A percentile compares a stretch with the other conserved stretches of the same genome.
Conservation (phyloP, 1,140 invertebrate species). For the Anthonomus grandis region DNA sequence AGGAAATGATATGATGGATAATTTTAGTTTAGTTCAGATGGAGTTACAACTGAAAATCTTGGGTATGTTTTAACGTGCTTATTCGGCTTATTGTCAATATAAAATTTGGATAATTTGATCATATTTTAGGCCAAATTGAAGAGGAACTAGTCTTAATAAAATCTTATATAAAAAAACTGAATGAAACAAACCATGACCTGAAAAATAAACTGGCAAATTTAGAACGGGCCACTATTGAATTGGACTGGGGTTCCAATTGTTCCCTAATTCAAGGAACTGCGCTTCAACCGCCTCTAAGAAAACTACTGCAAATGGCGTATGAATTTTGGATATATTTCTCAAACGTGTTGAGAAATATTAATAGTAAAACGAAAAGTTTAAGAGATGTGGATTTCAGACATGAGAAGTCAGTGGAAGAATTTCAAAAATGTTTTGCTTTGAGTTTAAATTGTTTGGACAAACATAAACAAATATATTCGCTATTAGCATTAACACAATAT, state of each 20-base stretch:
- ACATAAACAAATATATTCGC: slow-evolving; percentile 16
- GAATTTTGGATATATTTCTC: slow-evolving; percentile 37
- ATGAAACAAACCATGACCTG: slow-evolving; percentile 32
- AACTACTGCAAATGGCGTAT: slow-evolving; percentile 34
- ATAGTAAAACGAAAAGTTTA: slow-evolving; percentile 9
- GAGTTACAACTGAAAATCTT: slow-evolving; percentile 30
- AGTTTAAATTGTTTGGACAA: slow-evolving; percentile 24
- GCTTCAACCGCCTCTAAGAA: slow-evolving; percentile 34
- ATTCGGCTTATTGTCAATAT: not conserved
- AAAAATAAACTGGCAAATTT: slow-evolving; percentile 38
- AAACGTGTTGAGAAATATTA: slow-evolving; percentile 30
- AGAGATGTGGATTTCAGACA: slow-evolving; percentile 30
- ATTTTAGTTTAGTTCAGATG: slow-evolving; percentile 31
- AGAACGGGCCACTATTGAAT: slow-evolving; percentile 35
- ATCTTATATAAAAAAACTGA: slow-evolving; percentile 30
- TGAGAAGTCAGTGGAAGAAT: slow-evolving; percentile 29
- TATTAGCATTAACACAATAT: slow-evolving; percentile 43
- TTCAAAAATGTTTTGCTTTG: slow-evolving; percentile 33
- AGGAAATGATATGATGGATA: slow-evolving; percentile 28
- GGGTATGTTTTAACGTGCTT: not conserved
- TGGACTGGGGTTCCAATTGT: slow-evolving; percentile 37
- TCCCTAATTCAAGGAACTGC: slow-evolving; percentile 34
- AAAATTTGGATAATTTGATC: no score
- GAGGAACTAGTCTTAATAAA: slow-evolving; percentile 29
- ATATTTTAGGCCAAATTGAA: slow-evolving; percentile 24